phyloP scores from a whole-genome alignment of 2,888 invertebrate genomes.

The Apamea epomidion region DNA sequence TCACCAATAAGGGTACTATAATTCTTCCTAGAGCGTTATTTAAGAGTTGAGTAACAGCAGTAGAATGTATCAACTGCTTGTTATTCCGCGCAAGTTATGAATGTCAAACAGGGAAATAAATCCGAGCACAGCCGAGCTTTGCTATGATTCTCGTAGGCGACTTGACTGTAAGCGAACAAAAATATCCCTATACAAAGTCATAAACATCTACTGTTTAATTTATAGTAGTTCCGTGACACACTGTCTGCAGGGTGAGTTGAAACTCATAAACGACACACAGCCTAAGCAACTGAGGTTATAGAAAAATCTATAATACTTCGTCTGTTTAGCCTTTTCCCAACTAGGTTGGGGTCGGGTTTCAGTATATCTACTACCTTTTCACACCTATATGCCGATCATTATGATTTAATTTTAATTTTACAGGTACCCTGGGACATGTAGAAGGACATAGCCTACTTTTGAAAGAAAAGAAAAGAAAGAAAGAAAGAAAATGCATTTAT shows the following conservation, averaged over 20 bases:
- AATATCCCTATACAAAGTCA: slow-evolving; percentile 28
- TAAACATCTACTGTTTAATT: slow-evolving; percentile 22
- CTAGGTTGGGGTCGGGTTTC: too few species aligned
- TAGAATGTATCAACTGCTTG: slow-evolving; percentile 54
- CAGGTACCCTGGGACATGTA: too few species aligned
- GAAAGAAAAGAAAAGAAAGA: too few species aligned
- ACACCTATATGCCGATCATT: too few species aligned
- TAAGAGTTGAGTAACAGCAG: slow-evolving; percentile 27
- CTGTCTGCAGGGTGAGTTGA: not conserved
- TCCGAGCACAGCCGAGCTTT: slow-evolving; percentile 47
- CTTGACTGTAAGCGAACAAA: slow-evolving; percentile 47
- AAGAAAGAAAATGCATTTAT: too few species aligned
- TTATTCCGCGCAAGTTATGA: slow-evolving; percentile 60
- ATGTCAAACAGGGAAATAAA: slow-evolving; percentile 58
- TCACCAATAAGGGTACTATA: too few species aligned
- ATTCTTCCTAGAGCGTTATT: not conserved
- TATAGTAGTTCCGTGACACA: not conserved
- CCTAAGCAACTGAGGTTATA: not conserved
- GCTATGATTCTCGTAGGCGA: slow-evolving; percentile 50
- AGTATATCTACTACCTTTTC: too few species aligned
- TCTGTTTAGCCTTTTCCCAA: too few species aligned
- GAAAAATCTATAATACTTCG: not conserved
- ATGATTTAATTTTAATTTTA: too few species aligned
- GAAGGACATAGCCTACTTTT: too few species aligned
- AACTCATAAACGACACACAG: not conserved